phyloP scores from a whole-genome alignment of 2,888 invertebrate genomes.

The Dryocosmus kuriphilus region DNA sequence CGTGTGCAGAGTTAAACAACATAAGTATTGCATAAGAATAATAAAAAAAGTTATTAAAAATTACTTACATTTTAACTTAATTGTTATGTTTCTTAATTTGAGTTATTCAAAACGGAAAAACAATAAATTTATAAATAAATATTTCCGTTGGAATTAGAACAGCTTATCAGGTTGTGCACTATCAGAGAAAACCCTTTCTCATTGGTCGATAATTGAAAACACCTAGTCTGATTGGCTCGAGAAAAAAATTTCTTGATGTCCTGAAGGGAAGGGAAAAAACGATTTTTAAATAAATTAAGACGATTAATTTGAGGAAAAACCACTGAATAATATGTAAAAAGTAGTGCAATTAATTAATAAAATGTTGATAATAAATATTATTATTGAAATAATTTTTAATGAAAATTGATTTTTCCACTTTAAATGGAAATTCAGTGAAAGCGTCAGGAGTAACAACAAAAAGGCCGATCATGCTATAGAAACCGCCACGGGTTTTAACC shows the following conservation, averaged over 20 bases:
- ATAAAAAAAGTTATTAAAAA: neutral
- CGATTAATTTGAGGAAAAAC: neutral
- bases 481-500: no score
- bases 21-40: neutral
- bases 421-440: no score
- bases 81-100: neutral
- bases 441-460: no score
- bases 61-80: no score
- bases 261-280: neutral
- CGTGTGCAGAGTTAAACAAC: neutral
- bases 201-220: neutral
- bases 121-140: slow-evolving; percentile 19
- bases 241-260: neutral
- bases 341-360: no score
- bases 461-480: no score
- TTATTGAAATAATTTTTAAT: no score
- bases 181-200: neutral
- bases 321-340: no score
- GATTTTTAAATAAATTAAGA: neutral
- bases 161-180: neutral
- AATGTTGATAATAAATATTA: no score
- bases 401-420: no score
- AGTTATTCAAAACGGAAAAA: neutral
- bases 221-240: slow-evolving; percentile 1
- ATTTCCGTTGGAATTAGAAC: slow-evolving; percentile 10